Conservation (phyloP, 2,113 vertebrate genomes). For the Brienomyrus longianalis region DNA sequence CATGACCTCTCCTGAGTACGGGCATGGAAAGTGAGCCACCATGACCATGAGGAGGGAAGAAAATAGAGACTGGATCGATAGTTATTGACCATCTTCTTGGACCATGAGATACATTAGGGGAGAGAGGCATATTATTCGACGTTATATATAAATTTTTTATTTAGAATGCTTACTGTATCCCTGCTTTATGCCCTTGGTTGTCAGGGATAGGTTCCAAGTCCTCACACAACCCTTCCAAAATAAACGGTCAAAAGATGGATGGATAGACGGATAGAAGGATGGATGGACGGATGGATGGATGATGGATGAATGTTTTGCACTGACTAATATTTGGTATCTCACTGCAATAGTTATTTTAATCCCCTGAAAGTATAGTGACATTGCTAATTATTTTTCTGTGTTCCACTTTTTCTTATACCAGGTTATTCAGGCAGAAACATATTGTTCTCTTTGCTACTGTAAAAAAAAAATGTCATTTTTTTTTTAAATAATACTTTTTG, state of each 20-base stretch:
- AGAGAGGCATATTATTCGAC: not conserved
- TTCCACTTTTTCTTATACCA: not conserved
- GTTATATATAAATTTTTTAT: not conserved
- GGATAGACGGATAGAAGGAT: not conserved
- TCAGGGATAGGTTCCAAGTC: not conserved
- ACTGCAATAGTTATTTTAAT: not conserved
- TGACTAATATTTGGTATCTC: not conserved
- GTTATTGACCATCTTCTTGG: not conserved
- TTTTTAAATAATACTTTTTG: not conserved
- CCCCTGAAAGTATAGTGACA: not conserved
- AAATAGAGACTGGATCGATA: not conserved
- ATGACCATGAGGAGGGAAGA: not conserved
- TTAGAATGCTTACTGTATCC: not conserved
- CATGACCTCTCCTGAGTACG: not conserved
- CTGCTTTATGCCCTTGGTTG: not conserved
- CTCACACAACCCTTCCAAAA: not conserved
- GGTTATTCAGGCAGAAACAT: not conserved
- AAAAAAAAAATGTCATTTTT: not conserved
- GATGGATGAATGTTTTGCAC: not conserved
- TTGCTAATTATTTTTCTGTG: not conserved
- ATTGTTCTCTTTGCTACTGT: not conserved
- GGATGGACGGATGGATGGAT: too few relatives aligned
- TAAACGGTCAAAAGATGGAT: not conserved
- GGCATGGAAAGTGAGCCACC: not conserved
- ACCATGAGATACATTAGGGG: not conserved